Base-by-base conservation (phyloP, 2,113 vertebrate genomes). In the Xiphorhynchus elegans region DNA sequence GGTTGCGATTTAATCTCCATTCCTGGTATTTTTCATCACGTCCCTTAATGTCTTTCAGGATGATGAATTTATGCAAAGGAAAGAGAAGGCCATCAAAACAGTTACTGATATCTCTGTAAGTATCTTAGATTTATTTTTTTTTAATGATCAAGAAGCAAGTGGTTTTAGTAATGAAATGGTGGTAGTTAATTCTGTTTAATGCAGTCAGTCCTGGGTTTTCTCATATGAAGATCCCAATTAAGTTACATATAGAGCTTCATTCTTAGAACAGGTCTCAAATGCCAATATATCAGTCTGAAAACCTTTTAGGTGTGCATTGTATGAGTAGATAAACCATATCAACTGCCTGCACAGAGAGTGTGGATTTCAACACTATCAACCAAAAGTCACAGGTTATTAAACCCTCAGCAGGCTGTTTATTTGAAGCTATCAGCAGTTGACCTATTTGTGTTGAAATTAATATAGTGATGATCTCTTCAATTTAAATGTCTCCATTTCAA, bases 11-110 rank as follows among this genome's bases (percentile, higher is more conserved):
- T 47, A 46, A 9, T 33, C 21, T 66, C 37, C 58, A 13, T 94
- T 72, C 56, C 87, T 89, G 72, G 4, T 77, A 16, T 84, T 86
- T 94, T 91, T 89, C 49, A 78, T 90, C 53, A 50, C 25, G 7
- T 87, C 10, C 6, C 1, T 84, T 86, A 40, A 84, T 95, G 46
- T 64, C 59, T 97, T 97, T 26, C 80, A 99, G 99, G 99, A 99
- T 97, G 98, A 99, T 52, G 99, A 99, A 37, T 99, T 99, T 85
- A 82, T 97, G 62, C 98, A 98, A 94, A 98, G 98, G 94, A 99
- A 98, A 96, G 98, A 98, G 79, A 98, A 98, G 79, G 98, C 98
- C 23, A 93, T 98, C 64, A 98, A 97, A 89, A 98, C 98, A 0
- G 97, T 99, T 11, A 87, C 97, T 58, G 98, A 99, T 53, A 98